Base-by-base conservation (phyloP, 2,113 vertebrate genomes). In the Aspidoscelis tigris region DNA sequence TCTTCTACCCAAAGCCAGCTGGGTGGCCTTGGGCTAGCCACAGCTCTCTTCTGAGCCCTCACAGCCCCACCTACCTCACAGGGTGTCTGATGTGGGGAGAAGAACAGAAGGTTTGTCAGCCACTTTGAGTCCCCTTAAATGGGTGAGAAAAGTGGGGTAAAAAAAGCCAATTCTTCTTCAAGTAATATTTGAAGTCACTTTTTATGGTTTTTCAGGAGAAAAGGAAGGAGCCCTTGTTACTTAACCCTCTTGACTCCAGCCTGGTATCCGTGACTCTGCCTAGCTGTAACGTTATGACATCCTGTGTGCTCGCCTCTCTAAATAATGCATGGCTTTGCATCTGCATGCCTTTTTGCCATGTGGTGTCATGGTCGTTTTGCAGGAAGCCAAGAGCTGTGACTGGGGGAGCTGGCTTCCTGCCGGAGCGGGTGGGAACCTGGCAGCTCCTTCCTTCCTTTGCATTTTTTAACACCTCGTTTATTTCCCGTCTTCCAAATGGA, bases 321-420 rank as follows among this genome's bases (percentile, higher is more conserved):
- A 1, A 5, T 64, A 76, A 75, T 83, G 75, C 39, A 84, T n/a
- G 69, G 53, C 39, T 11, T 39, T 64, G 53, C 81, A 39, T 88
- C 87, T 74, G 83, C 82, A 9, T 92, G 87, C 66, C 85, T 84
- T 65, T 44, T 18, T 81, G 84, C 70, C 78, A 50, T 81, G 76
- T 75, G 85, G 75, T 11, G 86, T 92, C 84, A 43, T 73, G 43
- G 1, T 44, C 50, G 83, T 89, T 93, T 87, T 9, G 74, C 92
- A 91, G 89, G 84, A 89, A 90, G 84, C 90, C 4, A 82, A 83
- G 75, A 78, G 58, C 44, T 83, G 2, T 41, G 78, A 33, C 53
- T 55, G n/a, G 21, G 9, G 44, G 50, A 21, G 39, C 16, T 2
- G 75, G 4, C 7, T 41, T 58, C 33, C 26, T 7, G 1, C 26